Percentiles rank a stretch among this genome's conserved stretches.
Conservation (phyloP, 1,140 invertebrate species). For the Atopsyche davidsoni region DNA sequence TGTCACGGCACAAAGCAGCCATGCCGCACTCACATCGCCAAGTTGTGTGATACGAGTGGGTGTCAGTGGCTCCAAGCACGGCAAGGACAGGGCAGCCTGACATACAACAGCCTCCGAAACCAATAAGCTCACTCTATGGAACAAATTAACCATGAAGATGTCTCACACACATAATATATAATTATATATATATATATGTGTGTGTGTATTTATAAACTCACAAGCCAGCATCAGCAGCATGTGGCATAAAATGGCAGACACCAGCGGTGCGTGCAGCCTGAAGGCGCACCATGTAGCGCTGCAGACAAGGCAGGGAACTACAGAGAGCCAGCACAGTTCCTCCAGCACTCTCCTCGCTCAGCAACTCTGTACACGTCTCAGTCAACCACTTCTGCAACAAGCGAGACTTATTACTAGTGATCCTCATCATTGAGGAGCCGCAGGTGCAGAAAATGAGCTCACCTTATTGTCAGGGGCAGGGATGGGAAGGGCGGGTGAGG, state of each 20-base stretch:
- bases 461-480: constrained; percentile 37
- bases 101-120: constrained; percentile 79
- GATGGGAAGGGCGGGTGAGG: constrained; percentile 28
- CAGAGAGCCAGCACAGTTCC: constrained; percentile 75
- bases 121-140: constrained; percentile 65
- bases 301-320: constrained; percentile 65
- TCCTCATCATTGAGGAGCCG: not conserved
- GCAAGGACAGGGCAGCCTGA: constrained; percentile 74
- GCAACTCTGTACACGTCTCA: constrained; percentile 46
- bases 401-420: not conserved
- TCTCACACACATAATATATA: constrained; percentile 30
- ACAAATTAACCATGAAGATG: constrained; percentile 37
- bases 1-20: constrained; percentile 69
- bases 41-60: constrained; percentile 73
- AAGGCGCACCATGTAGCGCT: constrained; percentile 65
- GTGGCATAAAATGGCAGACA: constrained; percentile 44
- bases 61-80: constrained; percentile 81
- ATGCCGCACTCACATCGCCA: constrained; percentile 70
- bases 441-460: constrained; percentile 32
- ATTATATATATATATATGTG: not conserved
- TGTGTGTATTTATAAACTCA: constrained; percentile 40
- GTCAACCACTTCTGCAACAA: constrained; percentile 41
- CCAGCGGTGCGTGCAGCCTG: constrained; percentile 62
- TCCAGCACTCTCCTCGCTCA: constrained; percentile 66
- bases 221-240: constrained; percentile 68